Evolutionary conservation across 2,797 vertebrate species (phyloP).

Genomic region (Cottoperca gobio): DNA sequence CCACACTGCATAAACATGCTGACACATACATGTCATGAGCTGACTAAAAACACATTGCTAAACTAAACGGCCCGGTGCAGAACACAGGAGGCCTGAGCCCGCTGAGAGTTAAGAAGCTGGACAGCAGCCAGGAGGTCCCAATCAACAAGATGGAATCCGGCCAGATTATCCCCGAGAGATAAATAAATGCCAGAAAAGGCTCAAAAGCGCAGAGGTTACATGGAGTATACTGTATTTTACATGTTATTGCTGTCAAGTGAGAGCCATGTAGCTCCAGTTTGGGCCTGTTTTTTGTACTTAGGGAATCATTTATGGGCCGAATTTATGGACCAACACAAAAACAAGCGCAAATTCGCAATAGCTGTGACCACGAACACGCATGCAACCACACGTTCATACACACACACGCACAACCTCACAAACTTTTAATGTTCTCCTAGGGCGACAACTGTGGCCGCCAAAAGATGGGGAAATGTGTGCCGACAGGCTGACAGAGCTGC

Average conservation of each 20-base stretch:
- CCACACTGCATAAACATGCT: conserved; percentile 57
- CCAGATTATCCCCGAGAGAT: conserved; percentile 61
- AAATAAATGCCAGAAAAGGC: conserved; percentile 60
- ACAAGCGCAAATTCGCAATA: no score
- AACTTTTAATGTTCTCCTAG: no score
- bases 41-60: conserved; percentile 57
- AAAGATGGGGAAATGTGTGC: no score
- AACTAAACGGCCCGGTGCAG: conserved; percentile 30
- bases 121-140: conserved; percentile 58
- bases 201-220: conserved; percentile 26
- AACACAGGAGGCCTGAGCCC: conserved; percentile 30
- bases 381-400: no score
- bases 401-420: no score
- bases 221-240: conserved; percentile 6
- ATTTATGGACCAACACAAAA: conserved; percentile 6
- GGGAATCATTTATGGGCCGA: background rate
- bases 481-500: no score
- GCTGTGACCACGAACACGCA: no score
- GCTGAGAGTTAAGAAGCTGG: conserved; percentile 49
- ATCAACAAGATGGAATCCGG: conserved; percentile 66
- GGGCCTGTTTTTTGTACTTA: background rate
- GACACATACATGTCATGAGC: conserved; percentile 50
- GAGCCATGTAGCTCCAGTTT: conserved; percentile 12
- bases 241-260: conserved; percentile 30
- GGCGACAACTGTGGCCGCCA: no score